Base-by-base conservation (phyloP, 2,888 invertebrate genomes). In the Drosophila atroscutellata region DNA sequence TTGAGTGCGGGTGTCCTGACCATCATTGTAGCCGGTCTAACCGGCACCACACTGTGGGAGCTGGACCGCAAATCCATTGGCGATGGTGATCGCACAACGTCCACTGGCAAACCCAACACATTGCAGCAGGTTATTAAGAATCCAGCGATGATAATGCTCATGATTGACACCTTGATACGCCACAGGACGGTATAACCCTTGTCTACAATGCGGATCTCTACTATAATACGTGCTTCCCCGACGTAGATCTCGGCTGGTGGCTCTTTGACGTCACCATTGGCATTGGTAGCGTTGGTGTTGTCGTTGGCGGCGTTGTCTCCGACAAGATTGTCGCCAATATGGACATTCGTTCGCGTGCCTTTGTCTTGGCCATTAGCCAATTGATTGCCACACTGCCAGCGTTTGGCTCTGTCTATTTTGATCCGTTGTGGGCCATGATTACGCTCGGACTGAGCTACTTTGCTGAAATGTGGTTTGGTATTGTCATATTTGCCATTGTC, bases 401-500 rank as follows among this genome's bases (percentile, higher is more conserved):
- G 7, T 97, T 97, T 91, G 97, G 97, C 9, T 97, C 97, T 4
- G 96, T 98, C 3, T 95, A 96, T 85, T 96, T 96, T 90, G 95
- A 95, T 13, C 98, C 98, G 0, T 94, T 96, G 2, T 96, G 97
- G 95, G 97, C 97, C 6, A 97, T 98, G 96, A 95, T 97, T 77
- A 97, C 97, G 0, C 94, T 98, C 2, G 97, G 97, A 18, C 94
- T 97, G 71, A 97, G 97, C 1, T 98, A 97, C 91, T 96, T 97
- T 86, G 97, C 98, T 86, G 98, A 98, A 94, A 98, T 97, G 97
- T 98, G 98, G 98, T 98, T 98, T 93, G 98, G 98, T 57, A 97
- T 98, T 76, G 95, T n/a, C n/a, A n/a, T 98, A 5, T 98, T 98
- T 92, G 97, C 98, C 4, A 96, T 98, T 89, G 94, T 98, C 3